phyloP scores from a whole-genome alignment of 2,113 vertebrate species.

The Felis chaus region DNA sequence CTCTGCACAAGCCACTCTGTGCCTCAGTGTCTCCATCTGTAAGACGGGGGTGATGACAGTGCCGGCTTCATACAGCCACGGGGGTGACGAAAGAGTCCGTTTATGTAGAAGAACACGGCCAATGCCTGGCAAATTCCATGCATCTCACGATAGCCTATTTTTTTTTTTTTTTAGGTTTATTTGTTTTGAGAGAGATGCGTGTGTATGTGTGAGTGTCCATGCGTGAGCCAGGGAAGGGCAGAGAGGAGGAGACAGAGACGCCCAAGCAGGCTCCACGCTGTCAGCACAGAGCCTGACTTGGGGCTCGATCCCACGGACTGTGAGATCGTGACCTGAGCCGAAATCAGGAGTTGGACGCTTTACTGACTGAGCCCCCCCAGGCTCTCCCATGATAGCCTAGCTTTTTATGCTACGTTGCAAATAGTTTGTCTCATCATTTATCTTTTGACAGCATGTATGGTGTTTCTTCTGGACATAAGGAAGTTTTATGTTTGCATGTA shows the following conservation, averaged over 20 bases:
- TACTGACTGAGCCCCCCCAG: too few species aligned
- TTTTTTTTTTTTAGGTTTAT: too few species aligned
- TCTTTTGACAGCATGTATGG: background rate
- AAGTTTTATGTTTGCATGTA: background rate
- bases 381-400: background rate
- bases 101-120: background rate
- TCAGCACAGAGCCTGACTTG: too few species aligned
- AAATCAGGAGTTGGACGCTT: too few species aligned
- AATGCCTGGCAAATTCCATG: background rate
- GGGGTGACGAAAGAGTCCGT: background rate
- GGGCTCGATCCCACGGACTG: too few species aligned
- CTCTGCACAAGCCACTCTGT: accelerated
- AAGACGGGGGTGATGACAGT: background rate
- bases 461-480: background rate
- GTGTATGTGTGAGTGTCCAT: too few species aligned
- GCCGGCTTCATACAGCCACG: background rate
- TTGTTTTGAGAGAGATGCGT: too few species aligned
- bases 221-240: too few species aligned
- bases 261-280: too few species aligned
- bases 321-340: too few species aligned
- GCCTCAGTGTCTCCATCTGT: background rate
- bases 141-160: background rate
- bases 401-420: background rate
- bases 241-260: too few species aligned
- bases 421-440: background rate